These are phyloP conservation scores for Brenthis hecate DNA, from an alignment of 2,888 invertebrate genomes.

Conservation along the genomic window DNA sequence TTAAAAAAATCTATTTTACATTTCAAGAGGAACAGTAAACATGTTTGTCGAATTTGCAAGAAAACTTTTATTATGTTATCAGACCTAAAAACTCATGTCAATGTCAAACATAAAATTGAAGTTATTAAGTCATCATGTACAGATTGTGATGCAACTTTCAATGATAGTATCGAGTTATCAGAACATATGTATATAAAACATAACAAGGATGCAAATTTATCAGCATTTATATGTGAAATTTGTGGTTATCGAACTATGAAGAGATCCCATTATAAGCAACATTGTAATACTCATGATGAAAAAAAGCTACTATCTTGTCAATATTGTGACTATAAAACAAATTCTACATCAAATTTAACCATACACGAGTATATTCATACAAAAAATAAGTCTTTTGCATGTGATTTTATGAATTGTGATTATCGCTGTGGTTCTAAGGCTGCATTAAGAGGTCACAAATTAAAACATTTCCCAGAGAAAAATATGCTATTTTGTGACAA, in stretches of 20 bases:
- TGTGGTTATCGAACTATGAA: constrained; percentile 51
- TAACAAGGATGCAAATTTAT: constrained; percentile 32
- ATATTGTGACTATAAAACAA: constrained; percentile 49
- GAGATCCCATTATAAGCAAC: constrained; percentile 49
- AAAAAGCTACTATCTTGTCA: constrained; percentile 44
- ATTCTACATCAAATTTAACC: constrained; percentile 50
- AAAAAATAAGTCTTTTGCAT: constrained; percentile 44
- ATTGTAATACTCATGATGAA: constrained; percentile 44
- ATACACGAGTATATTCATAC: constrained; percentile 52
- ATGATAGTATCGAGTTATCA: constrained; percentile 34
- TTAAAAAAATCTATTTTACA: constrained; percentile 41
- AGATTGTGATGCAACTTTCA: constrained; percentile 46
- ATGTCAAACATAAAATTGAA: constrained; percentile 36
- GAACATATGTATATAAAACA: constrained; percentile 44
- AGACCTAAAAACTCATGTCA: constrained; percentile 44
- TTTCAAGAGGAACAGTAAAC: constrained; percentile 42
- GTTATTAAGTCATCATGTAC: constrained; percentile 42
- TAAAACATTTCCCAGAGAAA: constrained; percentile 51
- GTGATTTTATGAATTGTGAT: constrained; percentile 43
- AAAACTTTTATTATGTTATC: constrained; percentile 39
- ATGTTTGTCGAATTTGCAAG: constrained; percentile 50
- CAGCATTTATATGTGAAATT: constrained; percentile 40
- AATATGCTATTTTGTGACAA: constrained; percentile 56
- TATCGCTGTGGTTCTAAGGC: constrained; percentile 47
- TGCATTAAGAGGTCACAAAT: constrained; percentile 50